Conservation (phyloP, 2,113 vertebrate genomes). For the Cranoglanis bouderius region DNA sequence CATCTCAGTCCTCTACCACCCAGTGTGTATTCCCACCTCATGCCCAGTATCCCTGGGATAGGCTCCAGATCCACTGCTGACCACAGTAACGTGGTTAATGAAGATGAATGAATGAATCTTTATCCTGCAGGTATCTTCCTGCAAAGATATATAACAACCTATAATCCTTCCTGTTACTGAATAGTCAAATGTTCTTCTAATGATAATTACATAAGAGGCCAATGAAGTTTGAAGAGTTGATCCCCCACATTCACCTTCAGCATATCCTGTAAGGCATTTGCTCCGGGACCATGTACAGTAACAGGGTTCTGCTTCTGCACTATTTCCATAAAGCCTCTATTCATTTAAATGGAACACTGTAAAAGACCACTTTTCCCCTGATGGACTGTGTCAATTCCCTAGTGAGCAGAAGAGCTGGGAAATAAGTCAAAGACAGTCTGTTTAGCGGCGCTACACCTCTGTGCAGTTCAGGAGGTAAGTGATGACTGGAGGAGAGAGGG, state of each 20-base stretch:
- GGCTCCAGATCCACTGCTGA: background rate
- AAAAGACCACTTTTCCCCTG: slow-evolving; percentile 55
- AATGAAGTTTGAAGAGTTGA: background rate
- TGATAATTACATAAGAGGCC: background rate
- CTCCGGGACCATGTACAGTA: slow-evolving; percentile 32
- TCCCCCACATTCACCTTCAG: background rate
- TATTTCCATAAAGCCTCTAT: slow-evolving; percentile 64
- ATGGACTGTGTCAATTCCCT: slow-evolving; percentile 66
- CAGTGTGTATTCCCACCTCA: too few species aligned
- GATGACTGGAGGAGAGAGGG: slow-evolving; percentile 29
- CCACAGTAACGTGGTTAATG: background rate
- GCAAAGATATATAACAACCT: background rate
- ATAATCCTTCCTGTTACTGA: background rate
- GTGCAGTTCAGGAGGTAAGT: slow-evolving; percentile 35
- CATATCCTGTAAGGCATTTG: background rate
- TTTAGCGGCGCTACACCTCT: slow-evolving; percentile 46
- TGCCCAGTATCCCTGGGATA: background rate
- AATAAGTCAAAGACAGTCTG: slow-evolving; percentile 65
- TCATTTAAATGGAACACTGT: slow-evolving; percentile 60
- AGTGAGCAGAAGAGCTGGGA: slow-evolving; percentile 58
- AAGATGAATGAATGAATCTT: background rate
- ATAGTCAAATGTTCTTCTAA: background rate
- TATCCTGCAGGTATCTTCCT: background rate
- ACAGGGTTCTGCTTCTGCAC: slow-evolving; percentile 31
- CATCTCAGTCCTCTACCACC: background rate